Base-by-base conservation (phyloP, 2,113 vertebrate genomes). In the Cheilinus undulatus region DNA sequence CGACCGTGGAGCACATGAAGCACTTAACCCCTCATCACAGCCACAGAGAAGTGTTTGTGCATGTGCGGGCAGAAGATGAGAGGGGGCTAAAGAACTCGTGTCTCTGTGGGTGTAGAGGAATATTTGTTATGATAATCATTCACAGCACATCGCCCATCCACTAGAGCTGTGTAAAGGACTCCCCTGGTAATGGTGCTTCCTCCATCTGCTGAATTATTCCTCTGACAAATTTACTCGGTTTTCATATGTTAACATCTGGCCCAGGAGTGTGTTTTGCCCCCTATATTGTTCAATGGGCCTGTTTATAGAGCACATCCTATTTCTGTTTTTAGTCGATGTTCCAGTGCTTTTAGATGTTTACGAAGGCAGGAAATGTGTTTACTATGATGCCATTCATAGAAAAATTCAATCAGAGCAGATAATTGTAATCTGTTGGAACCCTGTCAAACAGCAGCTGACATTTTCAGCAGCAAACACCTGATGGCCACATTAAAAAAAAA, bases 101-200 rank as follows among this genome's bases (percentile, higher is more conserved):
- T 79, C 78, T 81, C 82, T 72, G 71, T 75, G 82, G 78, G 82
- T 80, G 83, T 60, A 83, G 57, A 76, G 49, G 50, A 62, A 57
- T 77, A 82, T 85, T 88, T 86, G 69, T 83, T 80, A 77, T 78
- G 61, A 76, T 89, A 83, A 87, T 80, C 74, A 86, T 83, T 83
- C 74, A 69, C 57, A 67, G 78, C 69, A 59, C 76, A 88, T 77
- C 64, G 7, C 36, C 80, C 12, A 63, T 73, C 56, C 69, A 80
- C 74, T 36, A 63, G 72, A 66, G 69, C 69, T 13, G 34, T 6
- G 42, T 69, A 57, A 2, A 63, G 77, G 61, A 65, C 64, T 89
- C 84, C 78, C 83, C 46, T 49, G 78, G 78, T 62, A 64, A 66
- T 54, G 57, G 49, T 68, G 38, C 63, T 76, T 68, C 49, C 78